A percentile compares a stretch with the other conserved stretches of the same genome.
These are phyloP conservation scores for Heterodera carotae DNA, from an alignment of 1,140 invertebrate genomes.

Conservation along the genomic window DNA sequence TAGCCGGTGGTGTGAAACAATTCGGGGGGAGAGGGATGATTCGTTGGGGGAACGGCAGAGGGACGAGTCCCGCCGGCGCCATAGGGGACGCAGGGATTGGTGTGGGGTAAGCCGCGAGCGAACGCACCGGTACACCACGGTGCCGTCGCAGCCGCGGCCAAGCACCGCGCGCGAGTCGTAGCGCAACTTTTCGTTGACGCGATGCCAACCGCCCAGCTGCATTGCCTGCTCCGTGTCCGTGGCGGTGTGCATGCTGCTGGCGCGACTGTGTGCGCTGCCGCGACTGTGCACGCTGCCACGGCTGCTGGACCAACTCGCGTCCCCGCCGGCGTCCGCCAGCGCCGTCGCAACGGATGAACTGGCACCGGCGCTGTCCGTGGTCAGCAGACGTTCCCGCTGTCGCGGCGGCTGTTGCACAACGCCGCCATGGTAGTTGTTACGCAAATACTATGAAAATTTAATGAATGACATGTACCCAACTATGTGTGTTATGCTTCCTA, in stretches of 20 bases:
- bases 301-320: conserved; percentile 1
- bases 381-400: background rate
- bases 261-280: conserved; percentile 33
- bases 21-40: too few species aligned
- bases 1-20: too few species aligned
- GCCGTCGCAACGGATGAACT: background rate
- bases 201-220: conserved; percentile 17
- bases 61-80: too few species aligned
- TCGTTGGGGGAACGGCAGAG: too few species aligned
- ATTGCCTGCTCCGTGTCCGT: conserved; percentile 39
- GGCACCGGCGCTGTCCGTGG: background rate
- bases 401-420: background rate
- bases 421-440: background rate
- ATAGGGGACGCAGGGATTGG: too few species aligned
- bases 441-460: background rate
- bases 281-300: conserved; percentile 13
- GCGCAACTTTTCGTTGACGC: conserved; percentile 77
- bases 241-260: conserved; percentile 20
- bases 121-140: conserved; percentile 85
- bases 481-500: too few species aligned
- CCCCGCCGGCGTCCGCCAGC: background rate
- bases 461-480: too few species aligned
- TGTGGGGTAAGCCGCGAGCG: too few species aligned
- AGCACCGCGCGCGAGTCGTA: conserved; percentile 84
- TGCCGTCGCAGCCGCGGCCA: conserved; percentile 96